These are phyloP conservation scores for Bhutanitis thaidina DNA, from an alignment of 2,888 invertebrate species.

Conservation along the genomic window DNA sequence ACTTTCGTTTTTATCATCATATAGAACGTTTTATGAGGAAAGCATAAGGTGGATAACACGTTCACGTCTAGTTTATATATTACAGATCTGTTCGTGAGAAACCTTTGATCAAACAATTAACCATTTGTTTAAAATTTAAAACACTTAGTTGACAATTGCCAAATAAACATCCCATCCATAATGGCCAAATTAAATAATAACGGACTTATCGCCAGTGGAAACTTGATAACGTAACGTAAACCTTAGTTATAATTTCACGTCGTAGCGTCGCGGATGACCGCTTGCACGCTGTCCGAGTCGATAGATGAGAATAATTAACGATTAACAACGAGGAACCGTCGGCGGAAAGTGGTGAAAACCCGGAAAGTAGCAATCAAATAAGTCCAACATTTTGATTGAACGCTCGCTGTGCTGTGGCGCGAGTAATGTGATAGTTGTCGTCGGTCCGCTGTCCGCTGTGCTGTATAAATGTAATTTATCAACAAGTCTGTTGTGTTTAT, in stretches of 20 bases:
- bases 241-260: conserved; percentile 2
- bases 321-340: conserved; percentile 51
- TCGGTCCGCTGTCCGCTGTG: background rate
- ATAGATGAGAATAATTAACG: conserved; percentile 39
- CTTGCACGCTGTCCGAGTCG: conserved; percentile 7
- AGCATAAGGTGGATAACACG: too few relatives aligned
- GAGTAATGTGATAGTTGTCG: background rate
- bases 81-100: too few relatives aligned
- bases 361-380: conserved; percentile 15
- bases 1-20: too few relatives aligned
- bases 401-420: conserved; percentile 5
- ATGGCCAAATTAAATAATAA: background rate
- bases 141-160: too few relatives aligned
- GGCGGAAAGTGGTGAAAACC: conserved; percentile 41
- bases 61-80: too few relatives aligned
- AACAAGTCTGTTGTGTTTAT: background rate
- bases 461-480: background rate
- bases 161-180: background rate
- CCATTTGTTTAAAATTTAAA: too few relatives aligned
- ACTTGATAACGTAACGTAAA: conserved; percentile 5
- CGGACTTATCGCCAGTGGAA: conserved; percentile 1
- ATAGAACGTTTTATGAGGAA: too few relatives aligned
- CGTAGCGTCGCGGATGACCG: conserved; percentile 6
- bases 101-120: too few relatives aligned
- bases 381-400: conserved; percentile 12